Percentiles rank a stretch among this genome's conserved stretches.
Evolutionary conservation across 1,140 invertebrate species (phyloP).

Genomic region (Oedothorax gibbosus): DNA sequence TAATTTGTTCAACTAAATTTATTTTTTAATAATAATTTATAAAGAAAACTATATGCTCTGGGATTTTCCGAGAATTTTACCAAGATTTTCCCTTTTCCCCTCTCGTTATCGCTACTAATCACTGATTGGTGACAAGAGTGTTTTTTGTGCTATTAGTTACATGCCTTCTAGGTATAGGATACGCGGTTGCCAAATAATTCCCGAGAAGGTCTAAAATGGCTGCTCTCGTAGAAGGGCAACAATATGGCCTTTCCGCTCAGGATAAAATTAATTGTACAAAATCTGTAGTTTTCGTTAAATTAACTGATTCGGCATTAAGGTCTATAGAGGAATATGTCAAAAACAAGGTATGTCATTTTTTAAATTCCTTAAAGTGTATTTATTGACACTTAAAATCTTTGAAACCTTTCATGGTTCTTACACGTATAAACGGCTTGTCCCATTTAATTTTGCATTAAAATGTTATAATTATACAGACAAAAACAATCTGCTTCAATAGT

Average conservation of each 20-base stretch:
- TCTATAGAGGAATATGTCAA: constrained; percentile 89
- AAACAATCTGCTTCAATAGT: no score
- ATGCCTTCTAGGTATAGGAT: constrained; percentile 60
- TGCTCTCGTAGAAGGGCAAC: constrained; percentile 91
- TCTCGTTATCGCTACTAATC: constrained; percentile 31
- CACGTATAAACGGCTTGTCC: constrained; percentile 29
- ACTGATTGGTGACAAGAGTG: constrained; percentile 46
- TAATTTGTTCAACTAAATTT: no score
- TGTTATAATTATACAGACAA: not conserved
- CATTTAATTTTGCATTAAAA: constrained; percentile 33
- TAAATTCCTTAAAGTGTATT: not conserved
- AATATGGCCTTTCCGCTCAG: constrained; percentile 94
- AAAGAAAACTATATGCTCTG: no score
- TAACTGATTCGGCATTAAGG: constrained; percentile 91
- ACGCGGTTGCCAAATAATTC: constrained; percentile 57
- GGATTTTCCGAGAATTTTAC: not conserved
- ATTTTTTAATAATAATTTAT: no score
- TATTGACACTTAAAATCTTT: constrained; percentile 1
- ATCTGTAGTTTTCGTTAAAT: constrained; percentile 91
- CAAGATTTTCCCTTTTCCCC: constrained; percentile 16
- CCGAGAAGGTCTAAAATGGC: constrained; percentile 80
- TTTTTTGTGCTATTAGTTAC: constrained; percentile 42
- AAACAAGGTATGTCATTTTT: constrained; percentile 80
- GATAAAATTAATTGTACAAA: constrained; percentile 86
- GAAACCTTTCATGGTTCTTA: constrained; percentile 27